These are phyloP conservation scores for Apoda limacodes DNA, from an alignment of 2,888 invertebrate species.

Conservation along the genomic window DNA sequence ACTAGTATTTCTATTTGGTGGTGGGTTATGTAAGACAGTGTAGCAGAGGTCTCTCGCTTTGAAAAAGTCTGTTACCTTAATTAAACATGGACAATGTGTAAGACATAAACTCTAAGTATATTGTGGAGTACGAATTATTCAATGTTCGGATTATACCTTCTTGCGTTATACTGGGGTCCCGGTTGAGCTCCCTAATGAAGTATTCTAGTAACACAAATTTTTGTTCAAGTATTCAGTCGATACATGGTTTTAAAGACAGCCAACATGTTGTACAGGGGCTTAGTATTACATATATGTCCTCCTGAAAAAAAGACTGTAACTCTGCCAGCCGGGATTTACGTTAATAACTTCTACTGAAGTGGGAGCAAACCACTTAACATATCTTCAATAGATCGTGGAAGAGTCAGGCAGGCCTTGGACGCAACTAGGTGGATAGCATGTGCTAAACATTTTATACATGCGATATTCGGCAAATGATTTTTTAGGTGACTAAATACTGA, in stretches of 20 bases:
- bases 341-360: constrained; percentile 1
- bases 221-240: constrained; percentile 2
- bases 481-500: constrained; percentile 4
- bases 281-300: constrained; percentile 3
- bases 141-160: constrained; percentile 2
- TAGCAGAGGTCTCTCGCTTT: constrained; percentile 1
- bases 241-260: constrained; percentile 7
- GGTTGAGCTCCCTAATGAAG: constrained; percentile 1
- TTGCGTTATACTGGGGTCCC: constrained; percentile 3
- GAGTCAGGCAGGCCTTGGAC: constrained; percentile 2
- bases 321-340: neutral
- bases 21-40: constrained; percentile 2
- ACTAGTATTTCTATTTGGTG: too few relatives aligned
- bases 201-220: constrained; percentile 1
- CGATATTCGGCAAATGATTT: neutral
- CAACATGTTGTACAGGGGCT: constrained; percentile 5
- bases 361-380: constrained; percentile 3
- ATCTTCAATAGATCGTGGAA: constrained; percentile 2
- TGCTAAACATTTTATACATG: constrained; percentile 4
- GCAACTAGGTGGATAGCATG: constrained; percentile 3
- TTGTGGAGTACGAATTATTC: constrained; percentile 1
- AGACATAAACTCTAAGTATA: constrained; percentile 4
- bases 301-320: neutral
- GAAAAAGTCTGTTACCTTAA: constrained; percentile 2
- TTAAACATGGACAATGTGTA: constrained; percentile 1